Evolutionary conservation across 2,888 invertebrate genomes (phyloP).

Genomic region (Sarcophaga carnaria): DNA sequence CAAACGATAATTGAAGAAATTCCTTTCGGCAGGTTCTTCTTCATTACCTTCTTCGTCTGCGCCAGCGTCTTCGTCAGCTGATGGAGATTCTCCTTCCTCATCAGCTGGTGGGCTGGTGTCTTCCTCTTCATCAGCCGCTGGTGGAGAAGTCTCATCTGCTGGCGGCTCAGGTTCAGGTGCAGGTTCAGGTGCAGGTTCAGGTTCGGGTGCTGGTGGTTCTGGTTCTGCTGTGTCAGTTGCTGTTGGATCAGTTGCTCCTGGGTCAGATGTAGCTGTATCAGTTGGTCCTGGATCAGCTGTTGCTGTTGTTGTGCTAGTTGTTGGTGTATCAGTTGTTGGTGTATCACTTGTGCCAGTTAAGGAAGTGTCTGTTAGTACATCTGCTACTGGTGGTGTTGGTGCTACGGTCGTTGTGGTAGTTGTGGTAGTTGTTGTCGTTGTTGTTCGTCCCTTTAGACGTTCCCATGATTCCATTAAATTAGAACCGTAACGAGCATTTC

Average conservation of each 20-base stretch:
- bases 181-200: constrained; percentile 8
- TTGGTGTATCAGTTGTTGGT: constrained; percentile 8
- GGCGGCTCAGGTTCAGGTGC: background rate
- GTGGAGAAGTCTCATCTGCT: background rate
- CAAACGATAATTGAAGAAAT: background rate
- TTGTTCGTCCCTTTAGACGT: background rate
- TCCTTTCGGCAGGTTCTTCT: background rate
- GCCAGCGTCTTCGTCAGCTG: background rate
- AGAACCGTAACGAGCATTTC: background rate
- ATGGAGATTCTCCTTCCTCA: background rate
- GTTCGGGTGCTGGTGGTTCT: background rate
- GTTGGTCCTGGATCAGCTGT: background rate
- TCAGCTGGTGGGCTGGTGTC: background rate
- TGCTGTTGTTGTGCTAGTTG: background rate
- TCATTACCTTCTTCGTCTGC: constrained; percentile 21
- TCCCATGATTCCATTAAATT: background rate
- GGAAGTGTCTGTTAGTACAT: background rate
- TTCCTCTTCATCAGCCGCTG: background rate
- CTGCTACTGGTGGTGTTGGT: background rate
- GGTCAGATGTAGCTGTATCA: background rate
- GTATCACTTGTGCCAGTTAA: constrained; percentile 6
- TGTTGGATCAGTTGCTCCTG: background rate
- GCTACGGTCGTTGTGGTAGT: constrained; percentile 13
- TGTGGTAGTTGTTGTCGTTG: constrained; percentile 6
- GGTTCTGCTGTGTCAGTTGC: background rate